phyloP scores from a whole-genome alignment of 2,888 invertebrate genomes.

The Orthonevra nobilis region DNA sequence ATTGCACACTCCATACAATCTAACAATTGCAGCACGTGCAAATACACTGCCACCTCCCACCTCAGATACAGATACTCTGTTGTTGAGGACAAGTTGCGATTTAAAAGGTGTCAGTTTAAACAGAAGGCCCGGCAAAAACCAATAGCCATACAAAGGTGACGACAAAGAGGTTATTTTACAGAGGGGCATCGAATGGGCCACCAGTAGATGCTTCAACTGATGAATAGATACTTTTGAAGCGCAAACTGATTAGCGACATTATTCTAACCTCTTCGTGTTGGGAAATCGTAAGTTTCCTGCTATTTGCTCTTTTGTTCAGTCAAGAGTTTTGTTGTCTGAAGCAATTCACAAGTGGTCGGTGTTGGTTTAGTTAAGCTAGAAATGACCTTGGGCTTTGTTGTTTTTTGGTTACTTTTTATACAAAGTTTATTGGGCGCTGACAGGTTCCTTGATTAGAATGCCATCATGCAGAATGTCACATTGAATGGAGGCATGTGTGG shows the following conservation, averaged over 20 bases:
- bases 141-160: background rate
- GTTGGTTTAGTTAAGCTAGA: conserved; percentile 17
- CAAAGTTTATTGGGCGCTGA: conserved; percentile 17
- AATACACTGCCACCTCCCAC: background rate
- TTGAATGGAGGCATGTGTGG: too few species aligned
- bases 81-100: too few species aligned
- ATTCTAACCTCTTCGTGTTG: conserved; percentile 51
- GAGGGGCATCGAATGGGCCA: background rate
- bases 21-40: conserved; percentile 3
- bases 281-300: conserved; percentile 10
- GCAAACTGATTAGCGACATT: conserved; percentile 50
- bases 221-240: conserved; percentile 13
- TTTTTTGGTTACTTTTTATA: background rate
- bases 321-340: conserved; percentile 19
- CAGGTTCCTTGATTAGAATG: too few species aligned
- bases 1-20: conserved; percentile 5
- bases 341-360: conserved; percentile 12
- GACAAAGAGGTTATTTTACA: conserved; percentile 18
- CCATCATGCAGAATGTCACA: too few species aligned
- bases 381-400: conserved; percentile 5
- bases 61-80: too few species aligned
- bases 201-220: background rate
- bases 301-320: conserved; percentile 10
- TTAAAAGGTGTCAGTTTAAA: background rate
- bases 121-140: background rate